A percentile compares a stretch with the other conserved stretches of the same genome.
These are phyloP conservation scores for Aptenodytes patagonicus DNA, from an alignment of 2,113 vertebrate genomes.

Conservation along the genomic window DNA sequence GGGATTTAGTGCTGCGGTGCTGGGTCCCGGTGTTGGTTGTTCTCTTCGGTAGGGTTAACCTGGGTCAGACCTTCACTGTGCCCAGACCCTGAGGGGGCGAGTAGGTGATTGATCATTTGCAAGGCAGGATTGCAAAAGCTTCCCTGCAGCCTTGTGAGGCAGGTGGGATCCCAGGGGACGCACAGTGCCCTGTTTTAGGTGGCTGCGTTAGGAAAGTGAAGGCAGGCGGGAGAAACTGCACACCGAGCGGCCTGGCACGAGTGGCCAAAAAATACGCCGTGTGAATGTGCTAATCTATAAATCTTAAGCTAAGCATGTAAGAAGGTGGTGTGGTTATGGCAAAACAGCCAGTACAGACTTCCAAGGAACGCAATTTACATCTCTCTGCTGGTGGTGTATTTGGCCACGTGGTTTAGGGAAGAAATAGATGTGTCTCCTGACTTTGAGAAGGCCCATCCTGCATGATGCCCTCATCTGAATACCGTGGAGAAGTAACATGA, in stretches of 20 bases:
- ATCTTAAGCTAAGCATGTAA: not conserved
- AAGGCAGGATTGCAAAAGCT: not conserved
- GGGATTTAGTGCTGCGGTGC: not conserved
- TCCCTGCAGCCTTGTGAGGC: not conserved
- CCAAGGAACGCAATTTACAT: rapidly evolving
- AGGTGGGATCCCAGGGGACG: not conserved
- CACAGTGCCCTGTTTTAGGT: rapidly evolving
- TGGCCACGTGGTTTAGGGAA: not conserved
- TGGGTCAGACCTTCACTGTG: not conserved
- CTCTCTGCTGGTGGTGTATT: not conserved
- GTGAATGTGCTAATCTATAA: not conserved
- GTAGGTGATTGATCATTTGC: rapidly evolving
- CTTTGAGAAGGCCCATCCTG: not conserved
- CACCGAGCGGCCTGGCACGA: not conserved
- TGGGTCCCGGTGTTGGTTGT: no score
- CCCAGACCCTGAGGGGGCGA: not conserved
- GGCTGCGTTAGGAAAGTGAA: not conserved
- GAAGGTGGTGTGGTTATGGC: not conserved
- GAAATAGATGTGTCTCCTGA: not conserved
- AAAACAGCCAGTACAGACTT: not conserved
- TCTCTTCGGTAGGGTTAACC: not conserved
- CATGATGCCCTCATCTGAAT: not conserved
- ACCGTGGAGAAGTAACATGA: not conserved
- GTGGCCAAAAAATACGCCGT: not conserved
- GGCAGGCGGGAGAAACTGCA: not conserved